phyloP scores from a whole-genome alignment of 2,797 vertebrate species.

The Alauda arvensis region DNA sequence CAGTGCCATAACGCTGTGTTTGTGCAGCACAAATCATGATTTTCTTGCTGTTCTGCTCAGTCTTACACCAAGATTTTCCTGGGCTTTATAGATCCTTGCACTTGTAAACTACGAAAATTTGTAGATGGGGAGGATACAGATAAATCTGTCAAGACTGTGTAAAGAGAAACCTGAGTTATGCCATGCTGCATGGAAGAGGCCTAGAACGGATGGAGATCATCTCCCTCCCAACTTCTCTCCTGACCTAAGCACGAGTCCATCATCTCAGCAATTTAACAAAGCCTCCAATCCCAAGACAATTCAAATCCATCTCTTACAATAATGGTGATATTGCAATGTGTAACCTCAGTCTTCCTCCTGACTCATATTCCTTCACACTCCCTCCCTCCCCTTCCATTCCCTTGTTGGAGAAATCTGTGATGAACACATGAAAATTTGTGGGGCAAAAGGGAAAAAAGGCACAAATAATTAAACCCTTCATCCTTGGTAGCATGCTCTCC shows the following conservation, averaged over 20 bases:
- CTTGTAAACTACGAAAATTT: neutral
- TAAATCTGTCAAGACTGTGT: neutral
- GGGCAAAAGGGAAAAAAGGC: neutral
- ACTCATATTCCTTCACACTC: neutral
- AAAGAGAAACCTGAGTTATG: neutral
- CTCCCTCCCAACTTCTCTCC: neutral
- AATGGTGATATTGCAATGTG: fast-evolving
- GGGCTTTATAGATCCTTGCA: neutral
- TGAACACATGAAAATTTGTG: fast-evolving
- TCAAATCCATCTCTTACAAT: neutral
- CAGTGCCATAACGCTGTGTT: neutral
- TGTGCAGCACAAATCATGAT: fast-evolving
- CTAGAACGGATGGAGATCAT: neutral
- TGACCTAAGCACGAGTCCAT: neutral
- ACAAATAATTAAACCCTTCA: neutral
- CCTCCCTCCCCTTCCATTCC: neutral
- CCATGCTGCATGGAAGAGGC: neutral
- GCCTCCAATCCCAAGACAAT: neutral
- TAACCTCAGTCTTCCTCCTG: neutral
- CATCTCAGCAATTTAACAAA: neutral
- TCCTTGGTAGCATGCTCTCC: neutral
- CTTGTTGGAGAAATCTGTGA: neutral
- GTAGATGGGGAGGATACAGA: neutral
- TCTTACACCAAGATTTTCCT: neutral
- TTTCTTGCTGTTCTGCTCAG: neutral